A percentile compares a stretch with the other conserved stretches of the same genome.
Evolutionary conservation across 2,888 invertebrate species (phyloP).

Genomic region (Amblyjoppa proteus): DNA sequence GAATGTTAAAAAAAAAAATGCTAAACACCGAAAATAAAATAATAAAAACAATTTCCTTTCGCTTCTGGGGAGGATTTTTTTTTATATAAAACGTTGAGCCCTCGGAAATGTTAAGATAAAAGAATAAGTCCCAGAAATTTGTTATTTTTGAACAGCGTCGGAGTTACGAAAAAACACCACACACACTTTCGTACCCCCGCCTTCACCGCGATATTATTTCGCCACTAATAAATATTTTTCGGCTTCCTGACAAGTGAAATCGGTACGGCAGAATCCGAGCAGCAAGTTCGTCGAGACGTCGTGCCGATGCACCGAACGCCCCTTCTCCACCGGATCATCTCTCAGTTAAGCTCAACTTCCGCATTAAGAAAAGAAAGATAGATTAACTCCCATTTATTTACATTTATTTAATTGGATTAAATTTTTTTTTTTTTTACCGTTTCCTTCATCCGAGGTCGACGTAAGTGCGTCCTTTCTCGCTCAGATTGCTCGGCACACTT

Average conservation of each 20-base stretch:
- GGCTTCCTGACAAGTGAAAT: background rate
- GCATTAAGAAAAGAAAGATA: background rate
- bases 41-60: too few relatives aligned
- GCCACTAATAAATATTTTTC: background rate
- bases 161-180: too few relatives aligned
- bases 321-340: too few relatives aligned
- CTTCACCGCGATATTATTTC: too few relatives aligned
- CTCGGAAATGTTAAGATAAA: background rate
- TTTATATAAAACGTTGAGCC: too few relatives aligned
- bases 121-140: too few relatives aligned
- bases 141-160: too few relatives aligned
- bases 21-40: too few relatives aligned
- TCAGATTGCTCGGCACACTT: constrained; percentile 75
- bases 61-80: too few relatives aligned
- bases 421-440: background rate
- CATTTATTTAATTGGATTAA: background rate
- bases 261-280: background rate
- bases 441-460: background rate
- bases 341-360: too few relatives aligned
- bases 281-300: background rate
- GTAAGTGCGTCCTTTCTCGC: constrained; percentile 26
- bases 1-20: background rate
- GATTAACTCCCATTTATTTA: background rate
- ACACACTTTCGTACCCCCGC: too few relatives aligned
- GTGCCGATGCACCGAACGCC: too few relatives aligned